A percentile compares a stretch with the other conserved stretches of the same genome.
Conservation (phyloP, 2,888 invertebrate genomes). For the Serrognathus titanus region DNA sequence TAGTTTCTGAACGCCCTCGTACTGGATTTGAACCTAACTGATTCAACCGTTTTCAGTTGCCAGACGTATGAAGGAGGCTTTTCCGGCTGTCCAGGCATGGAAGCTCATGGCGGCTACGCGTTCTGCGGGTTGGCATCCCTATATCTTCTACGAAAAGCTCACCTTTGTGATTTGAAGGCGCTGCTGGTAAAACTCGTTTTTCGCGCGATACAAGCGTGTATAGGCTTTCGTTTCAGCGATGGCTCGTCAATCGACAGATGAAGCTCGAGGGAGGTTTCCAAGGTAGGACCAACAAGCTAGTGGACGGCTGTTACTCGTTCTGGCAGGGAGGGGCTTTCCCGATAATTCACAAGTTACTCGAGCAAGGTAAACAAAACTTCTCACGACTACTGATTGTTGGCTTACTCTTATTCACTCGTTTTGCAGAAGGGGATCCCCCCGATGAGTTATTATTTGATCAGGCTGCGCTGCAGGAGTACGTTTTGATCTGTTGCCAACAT, state of each 20-base stretch:
- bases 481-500: constrained; percentile 89
- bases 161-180: constrained; percentile 71
- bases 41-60: constrained; percentile 58
- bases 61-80: constrained; percentile 99
- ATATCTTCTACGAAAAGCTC: constrained; percentile 72
- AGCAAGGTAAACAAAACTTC: constrained; percentile 39
- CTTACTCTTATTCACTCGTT: constrained; percentile 30
- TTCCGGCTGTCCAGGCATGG: constrained; percentile 88
- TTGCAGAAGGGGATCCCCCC: constrained; percentile 50
- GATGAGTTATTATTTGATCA: constrained; percentile 75
- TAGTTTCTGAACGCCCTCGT: no score
- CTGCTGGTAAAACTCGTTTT: constrained; percentile 56
- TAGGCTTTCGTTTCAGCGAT: constrained; percentile 55
- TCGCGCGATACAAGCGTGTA: constrained; percentile 1
- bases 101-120: constrained; percentile 99
- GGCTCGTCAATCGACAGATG: constrained; percentile 92
- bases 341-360: constrained; percentile 73
- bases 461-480: constrained; percentile 89
- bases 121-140: constrained; percentile 94
- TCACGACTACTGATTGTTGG: constrained; percentile 7
- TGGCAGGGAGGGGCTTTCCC: constrained; percentile 97
- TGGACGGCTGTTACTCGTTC: constrained; percentile 98
- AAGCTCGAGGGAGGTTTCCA: constrained; percentile 93
- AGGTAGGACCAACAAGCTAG: constrained; percentile 96
- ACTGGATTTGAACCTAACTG: no score